Evolutionary conservation across 2,888 invertebrate species (phyloP), one percentile per base, ranked within the genome.

Genomic region (Drosophila flavopinicola): DNA sequence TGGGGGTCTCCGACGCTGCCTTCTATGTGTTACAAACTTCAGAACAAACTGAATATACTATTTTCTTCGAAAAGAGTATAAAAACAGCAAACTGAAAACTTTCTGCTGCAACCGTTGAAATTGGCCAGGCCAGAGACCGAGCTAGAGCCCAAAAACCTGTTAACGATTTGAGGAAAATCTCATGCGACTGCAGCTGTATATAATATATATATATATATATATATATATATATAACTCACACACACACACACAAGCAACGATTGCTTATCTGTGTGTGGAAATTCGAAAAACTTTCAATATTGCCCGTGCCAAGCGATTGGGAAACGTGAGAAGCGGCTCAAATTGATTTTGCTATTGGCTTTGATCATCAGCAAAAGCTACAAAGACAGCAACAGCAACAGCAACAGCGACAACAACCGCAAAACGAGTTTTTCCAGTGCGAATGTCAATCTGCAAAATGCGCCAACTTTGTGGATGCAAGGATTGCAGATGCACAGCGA

Each of bases 361-460:
- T 72, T 76, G 73, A 76, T 74, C 59, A 42, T 9, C 47, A 74
- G 24, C 48, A 57, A 15, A 24, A 44, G 11, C 64, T 41, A 33
- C 44, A 38, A 25, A 25, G 41, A 27, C 29, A 49, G 15, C 45
- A 37, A 51, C 44, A 30, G 3, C 33, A 13, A 25, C 27, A 29
- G 20, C 45, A 32, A 20, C 29, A 41, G 10, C 37, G 32, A 30
- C 24, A 45, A 25, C 27, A 45, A 17, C 15, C 10, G 24, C 32
- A 84, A 82, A 82, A 85, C 78, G 17, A 56, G 79, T 79, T 80
- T 78, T 80, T 82, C 79, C 85, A 76, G 68, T 82, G 75, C 67
- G 68, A 72, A 44, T 61, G 70, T 70, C 76, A 76, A 85, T 64
- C 59, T 65, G 57, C 38, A 11, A 44, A 58, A 38, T 65, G 45